phyloP scores from a whole-genome alignment of 2,797 vertebrate genomes.

The Huso huso region DNA sequence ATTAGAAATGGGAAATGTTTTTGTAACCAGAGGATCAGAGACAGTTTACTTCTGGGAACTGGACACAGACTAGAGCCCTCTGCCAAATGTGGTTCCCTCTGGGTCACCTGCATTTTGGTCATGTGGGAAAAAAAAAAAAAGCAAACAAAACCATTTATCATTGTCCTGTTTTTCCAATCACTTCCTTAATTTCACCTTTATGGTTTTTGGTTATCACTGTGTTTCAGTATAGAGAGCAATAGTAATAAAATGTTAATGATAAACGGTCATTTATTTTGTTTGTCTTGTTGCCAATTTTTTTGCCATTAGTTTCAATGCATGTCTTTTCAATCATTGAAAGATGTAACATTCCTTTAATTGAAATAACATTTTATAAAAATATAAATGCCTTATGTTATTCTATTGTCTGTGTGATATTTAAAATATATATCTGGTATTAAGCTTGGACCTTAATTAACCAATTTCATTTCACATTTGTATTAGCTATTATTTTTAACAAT shows the following conservation, averaged over 20 bases:
- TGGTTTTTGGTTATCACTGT: slow-evolving; percentile 32
- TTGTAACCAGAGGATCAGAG: slow-evolving; percentile 77
- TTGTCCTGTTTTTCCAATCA: slow-evolving; percentile 35
- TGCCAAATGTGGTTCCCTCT: slow-evolving; percentile 47
- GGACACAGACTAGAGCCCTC: slow-evolving; percentile 46
- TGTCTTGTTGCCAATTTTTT: slow-evolving; percentile 29
- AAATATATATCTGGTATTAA: no score
- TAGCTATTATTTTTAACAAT: no score
- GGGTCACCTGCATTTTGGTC: slow-evolving; percentile 61
- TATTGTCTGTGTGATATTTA: no score
- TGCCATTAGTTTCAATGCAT: no score
- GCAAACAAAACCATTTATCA: slow-evolving; percentile 10
- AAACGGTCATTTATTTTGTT: slow-evolving; percentile 36
- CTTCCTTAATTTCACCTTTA: slow-evolving; percentile 36
- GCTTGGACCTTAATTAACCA: no score
- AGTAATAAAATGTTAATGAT: slow-evolving; percentile 45
- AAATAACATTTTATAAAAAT: no score
- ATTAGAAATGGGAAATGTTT: slow-evolving; percentile 76
- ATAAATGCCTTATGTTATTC: no score
- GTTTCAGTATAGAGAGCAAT: slow-evolving; percentile 35
- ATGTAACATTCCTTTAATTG: no score
- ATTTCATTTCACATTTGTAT: no score
- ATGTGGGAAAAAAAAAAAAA: slow-evolving; percentile 56
- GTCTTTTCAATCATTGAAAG: no score
- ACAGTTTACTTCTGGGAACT: slow-evolving; percentile 73